phyloP scores from a whole-genome alignment of 2,888 invertebrate genomes.

The Acanthosoma haemorrhoidale region DNA sequence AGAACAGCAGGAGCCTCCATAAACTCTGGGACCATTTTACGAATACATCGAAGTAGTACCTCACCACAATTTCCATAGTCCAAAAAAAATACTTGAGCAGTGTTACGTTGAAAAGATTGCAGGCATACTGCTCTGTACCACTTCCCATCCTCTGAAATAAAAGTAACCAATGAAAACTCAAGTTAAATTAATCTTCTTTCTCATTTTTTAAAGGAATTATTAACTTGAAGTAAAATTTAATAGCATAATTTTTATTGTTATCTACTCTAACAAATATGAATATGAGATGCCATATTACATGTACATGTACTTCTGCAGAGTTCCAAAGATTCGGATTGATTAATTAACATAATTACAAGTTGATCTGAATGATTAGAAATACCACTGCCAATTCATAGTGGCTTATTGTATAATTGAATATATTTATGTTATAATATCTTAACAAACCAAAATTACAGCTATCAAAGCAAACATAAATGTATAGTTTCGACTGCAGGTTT shows the following conservation, averaged over 20 bases:
- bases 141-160: slow-evolving; percentile 19
- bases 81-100: slow-evolving; percentile 43
- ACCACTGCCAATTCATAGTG: no score
- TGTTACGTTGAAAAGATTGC: not conserved
- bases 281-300: no score
- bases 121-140: slow-evolving; percentile 45
- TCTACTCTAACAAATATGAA: no score
- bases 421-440: no score
- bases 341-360: no score
- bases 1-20: slow-evolving; percentile 38
- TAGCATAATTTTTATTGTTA: not conserved
- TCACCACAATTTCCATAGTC: slow-evolving; percentile 45
- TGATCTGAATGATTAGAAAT: no score
- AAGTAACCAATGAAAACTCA: no score
- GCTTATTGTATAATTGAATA: no score
- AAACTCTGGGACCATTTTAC: slow-evolving; percentile 45
- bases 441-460: not conserved
- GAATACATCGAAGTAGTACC: slow-evolving; percentile 44
- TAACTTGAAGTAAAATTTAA: not conserved
- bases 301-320: no score
- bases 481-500: not conserved
- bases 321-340: no score
- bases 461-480: not conserved
- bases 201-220: not conserved
- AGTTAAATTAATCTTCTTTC: not conserved